Conservation (phyloP, 2,113 vertebrate genomes). For the Pedionomus torquatus region DNA sequence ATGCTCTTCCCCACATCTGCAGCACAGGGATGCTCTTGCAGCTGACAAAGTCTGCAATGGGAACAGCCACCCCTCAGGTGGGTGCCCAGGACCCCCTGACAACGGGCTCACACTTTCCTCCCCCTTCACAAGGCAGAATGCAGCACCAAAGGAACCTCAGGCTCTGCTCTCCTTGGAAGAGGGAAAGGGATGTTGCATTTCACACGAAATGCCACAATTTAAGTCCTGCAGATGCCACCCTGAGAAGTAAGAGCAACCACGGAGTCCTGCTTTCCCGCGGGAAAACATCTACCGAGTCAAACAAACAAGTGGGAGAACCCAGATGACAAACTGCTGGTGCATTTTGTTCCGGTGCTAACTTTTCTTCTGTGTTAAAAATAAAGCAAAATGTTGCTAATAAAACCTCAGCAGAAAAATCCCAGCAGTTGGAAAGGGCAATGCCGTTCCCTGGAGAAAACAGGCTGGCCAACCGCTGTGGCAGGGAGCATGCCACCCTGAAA, state of each 20-base stretch:
- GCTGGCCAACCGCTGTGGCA: rapidly evolving
- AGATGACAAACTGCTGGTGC: background rate
- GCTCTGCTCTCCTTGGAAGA: background rate
- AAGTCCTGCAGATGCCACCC: background rate
- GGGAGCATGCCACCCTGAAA: background rate
- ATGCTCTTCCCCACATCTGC: rapidly evolving
- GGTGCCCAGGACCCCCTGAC: background rate
- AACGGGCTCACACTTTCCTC: rapidly evolving
- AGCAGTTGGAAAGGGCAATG: background rate
- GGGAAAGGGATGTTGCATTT: background rate
- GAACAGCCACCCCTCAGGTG: rapidly evolving
- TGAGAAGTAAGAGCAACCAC: rapidly evolving
- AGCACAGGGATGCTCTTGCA: background rate
- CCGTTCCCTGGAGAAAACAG: background rate
- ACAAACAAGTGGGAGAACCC: background rate
- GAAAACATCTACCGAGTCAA: background rate
- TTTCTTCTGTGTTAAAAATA: background rate
- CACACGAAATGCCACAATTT: background rate
- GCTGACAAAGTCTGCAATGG: no score
- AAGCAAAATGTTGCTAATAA: slow-evolving; percentile 17
- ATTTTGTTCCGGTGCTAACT: background rate
- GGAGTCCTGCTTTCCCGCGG: rapidly evolving
- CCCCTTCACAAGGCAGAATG: background rate
- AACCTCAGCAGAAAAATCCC: slow-evolving; percentile 22
- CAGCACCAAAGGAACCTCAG: background rate